Base-by-base conservation (phyloP, 2,888 invertebrate genomes). In the Anarsia innoxiella region DNA sequence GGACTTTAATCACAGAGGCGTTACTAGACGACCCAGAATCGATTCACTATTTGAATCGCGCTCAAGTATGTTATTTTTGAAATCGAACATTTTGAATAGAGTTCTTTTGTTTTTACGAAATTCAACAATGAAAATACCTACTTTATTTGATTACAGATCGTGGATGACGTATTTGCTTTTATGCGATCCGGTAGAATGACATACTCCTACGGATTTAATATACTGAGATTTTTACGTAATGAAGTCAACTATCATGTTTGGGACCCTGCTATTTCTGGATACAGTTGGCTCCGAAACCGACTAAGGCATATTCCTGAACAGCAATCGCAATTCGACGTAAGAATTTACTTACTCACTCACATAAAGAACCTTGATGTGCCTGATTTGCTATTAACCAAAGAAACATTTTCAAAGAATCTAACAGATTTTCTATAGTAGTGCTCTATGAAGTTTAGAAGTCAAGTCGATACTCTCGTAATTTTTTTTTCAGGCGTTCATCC, bases 1-100 rank as follows among this genome's bases (percentile, higher is more conserved):
- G 90, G 90, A 50, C 68, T 3, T 57, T 78, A 28, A 83, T 90
- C 9, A 52, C 65, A 1, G 66, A 72, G 23, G 75, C 76, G 25
- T 57, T 84, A 10, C 23, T 64, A 1, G 57, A 67, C 23, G 63
- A 69, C 4, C 66, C 61, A 23, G 53, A 67, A n/a, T 48, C 59
- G 0, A 91, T 94, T 37, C 87, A 90, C 47, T 80, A 87, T 23
- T 59, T 91, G 1, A 93, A 93, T 59, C 86, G 94, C 54, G 94
- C 93, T 2, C 93, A 95, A 68, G 83, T 92, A 39, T n/a, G n/a
- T n/a, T n/a, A n/a, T n/a, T n/a, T n/a, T n/a, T n/a, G n/a, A n/a
- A n/a, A n/a, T n/a, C n/a, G n/a, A n/a, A n/a, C 19, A 19, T 5
- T 19, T 19, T 19, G 8, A 3, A 5, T 8, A 19, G 19, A 19